Percentiles rank a stretch among this genome's conserved stretches.
Evolutionary conservation across 2,797 vertebrate species (phyloP).

Genomic region (Telmatherina bonti): DNA sequence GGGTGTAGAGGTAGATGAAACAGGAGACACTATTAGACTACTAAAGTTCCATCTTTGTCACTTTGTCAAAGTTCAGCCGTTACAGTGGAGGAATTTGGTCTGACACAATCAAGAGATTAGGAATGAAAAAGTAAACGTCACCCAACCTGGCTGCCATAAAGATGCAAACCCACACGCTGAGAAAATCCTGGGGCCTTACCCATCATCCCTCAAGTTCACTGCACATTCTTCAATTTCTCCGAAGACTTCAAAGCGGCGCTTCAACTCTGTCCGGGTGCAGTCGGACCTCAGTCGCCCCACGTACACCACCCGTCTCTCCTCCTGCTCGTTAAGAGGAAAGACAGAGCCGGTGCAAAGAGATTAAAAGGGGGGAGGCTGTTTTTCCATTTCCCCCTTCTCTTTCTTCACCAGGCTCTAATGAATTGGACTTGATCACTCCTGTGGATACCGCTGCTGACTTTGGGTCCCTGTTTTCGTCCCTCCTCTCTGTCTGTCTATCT

Average conservation of each 20-base stretch:
- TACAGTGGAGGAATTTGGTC: conserved; percentile 10
- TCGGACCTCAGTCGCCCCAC: conserved; percentile 94
- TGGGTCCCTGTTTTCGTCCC: conserved; percentile 46
- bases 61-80: conserved; percentile 14
- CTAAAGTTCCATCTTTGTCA: conserved; percentile 42
- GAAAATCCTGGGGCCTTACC: conserved; percentile 84
- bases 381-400: conserved; percentile 45
- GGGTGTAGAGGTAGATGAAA: conserved; percentile 51
- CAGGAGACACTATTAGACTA: conserved; percentile 39
- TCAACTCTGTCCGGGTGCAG: conserved; percentile 94
- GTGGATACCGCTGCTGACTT: conserved; percentile 62
- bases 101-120: background rate
- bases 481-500: conserved; percentile 43
- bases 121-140: conserved; percentile 13
- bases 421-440: conserved; percentile 74
- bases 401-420: conserved; percentile 67
- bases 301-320: conserved; percentile 96
- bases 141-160: conserved; percentile 1
- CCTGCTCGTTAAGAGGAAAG: conserved; percentile 84
- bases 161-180: conserved; percentile 27
- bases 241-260: conserved; percentile 97
- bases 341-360: conserved; percentile 59
- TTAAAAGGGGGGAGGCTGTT: conserved; percentile 59
- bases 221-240: conserved; percentile 99
- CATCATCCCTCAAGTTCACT: conserved; percentile 95